A percentile compares a stretch with the other conserved stretches of the same genome.
Evolutionary conservation across 2,888 invertebrate species (phyloP).

Genomic region (Caenorhabditis imperialis): DNA sequence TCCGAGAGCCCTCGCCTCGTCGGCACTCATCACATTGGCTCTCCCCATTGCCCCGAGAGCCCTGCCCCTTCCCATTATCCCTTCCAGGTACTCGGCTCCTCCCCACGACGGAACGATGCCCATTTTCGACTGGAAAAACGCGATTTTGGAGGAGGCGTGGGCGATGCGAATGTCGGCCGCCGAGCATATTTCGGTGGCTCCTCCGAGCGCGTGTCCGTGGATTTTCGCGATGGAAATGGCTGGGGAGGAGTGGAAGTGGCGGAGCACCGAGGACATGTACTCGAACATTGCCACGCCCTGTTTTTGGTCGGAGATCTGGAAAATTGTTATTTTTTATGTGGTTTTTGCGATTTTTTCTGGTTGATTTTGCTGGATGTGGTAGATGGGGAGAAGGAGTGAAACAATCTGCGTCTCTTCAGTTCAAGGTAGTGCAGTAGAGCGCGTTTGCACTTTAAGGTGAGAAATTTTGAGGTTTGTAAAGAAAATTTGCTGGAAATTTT

Average conservation of each 20-base stretch:
- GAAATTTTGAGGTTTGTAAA: too few relatives aligned
- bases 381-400: too few relatives aligned
- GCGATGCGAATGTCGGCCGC: conserved; percentile 61
- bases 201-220: conserved; percentile 61
- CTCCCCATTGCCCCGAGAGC: conserved; percentile 47
- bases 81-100: conserved; percentile 57
- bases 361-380: too few relatives aligned
- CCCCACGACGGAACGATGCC: conserved; percentile 66
- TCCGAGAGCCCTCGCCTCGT: conserved; percentile 52
- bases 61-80: conserved; percentile 45
- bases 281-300: conserved; percentile 57
- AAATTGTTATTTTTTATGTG: not conserved
- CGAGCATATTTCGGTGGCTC: conserved; percentile 62
- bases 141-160: conserved; percentile 54
- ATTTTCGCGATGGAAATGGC: conserved; percentile 57
- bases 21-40: conserved; percentile 49
- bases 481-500: too few relatives aligned
- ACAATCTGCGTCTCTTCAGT: too few relatives aligned
- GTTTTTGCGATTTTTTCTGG: too few relatives aligned
- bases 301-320: conserved; percentile 49
- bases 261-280: conserved; percentile 56
- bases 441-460: not conserved
- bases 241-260: conserved; percentile 28
- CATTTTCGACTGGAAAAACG: conserved; percentile 60
- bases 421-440: not conserved